Evolutionary conservation across 92 coral and sea anemone species (phyloP), one percentile per base, ranked within the genome.

Genomic region (Chrysogorgia sp.): DNA sequence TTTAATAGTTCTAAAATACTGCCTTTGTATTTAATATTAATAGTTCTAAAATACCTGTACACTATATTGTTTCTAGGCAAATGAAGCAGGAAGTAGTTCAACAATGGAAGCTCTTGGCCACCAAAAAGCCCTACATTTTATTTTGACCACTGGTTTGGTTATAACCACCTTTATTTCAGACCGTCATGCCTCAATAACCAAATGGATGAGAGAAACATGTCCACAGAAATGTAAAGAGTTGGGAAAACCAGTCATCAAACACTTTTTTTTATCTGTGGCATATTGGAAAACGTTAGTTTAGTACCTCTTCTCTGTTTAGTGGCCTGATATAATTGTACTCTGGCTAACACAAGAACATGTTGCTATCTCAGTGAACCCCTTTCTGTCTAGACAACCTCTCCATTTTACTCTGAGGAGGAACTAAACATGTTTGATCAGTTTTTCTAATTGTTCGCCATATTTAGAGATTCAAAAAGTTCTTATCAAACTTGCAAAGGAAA

Each of bases 201-300:
- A 81, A 74, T 84, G 91, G 88, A 88, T 88, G 91, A 80, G 74
- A 52, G 91, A 76, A 1, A 75, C 75, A 10, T 78, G 81, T 26
- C 85, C 90, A 22, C 61, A 77, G 37, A 77, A 66, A 31, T 87
- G 90, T n/a, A n/a, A n/a, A n/a, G n/a, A n/a, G n/a, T n/a, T n/a
- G n/a, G n/a, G n/a, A n/a, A n/a, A n/a, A n/a, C 78, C 45, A 78
- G 34, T 61, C 67, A 52, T 47, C 79, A 30, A 84, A 83, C 71
- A 87, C 79, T 60, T 84, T 87, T 48, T 87, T 78, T 79, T 85
- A 87, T 80, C 84, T 87, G 41, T 87, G 90, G 90, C 90, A 87
- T 53, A 87, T 87, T 67, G 85, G 84, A 31, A 84, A 87, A 72
- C 83, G 88, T 84, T 71, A 84, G 56, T 0, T 22, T 48, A 1